Base-by-base conservation (phyloP, 2,888 invertebrate species). In the Gerosis bhagava region DNA sequence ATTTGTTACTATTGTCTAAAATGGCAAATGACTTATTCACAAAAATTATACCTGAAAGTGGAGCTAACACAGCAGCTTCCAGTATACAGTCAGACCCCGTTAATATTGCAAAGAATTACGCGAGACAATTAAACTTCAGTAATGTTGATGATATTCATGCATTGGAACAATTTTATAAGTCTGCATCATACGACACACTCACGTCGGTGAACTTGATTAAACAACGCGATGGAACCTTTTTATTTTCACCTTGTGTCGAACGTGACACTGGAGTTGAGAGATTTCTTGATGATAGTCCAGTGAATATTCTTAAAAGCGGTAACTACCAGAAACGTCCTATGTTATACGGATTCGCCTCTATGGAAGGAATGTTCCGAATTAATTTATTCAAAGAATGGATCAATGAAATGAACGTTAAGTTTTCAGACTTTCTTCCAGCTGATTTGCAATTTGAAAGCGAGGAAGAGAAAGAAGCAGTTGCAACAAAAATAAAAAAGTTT, bases 41-140 rank as follows among this genome's bases (percentile, higher is more conserved):
- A n/a, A 77, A 69, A 56, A 72, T 65, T 2, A 73, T 76, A 45
- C 59, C 68, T 10, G 75, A 72, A 12, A 79, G 79, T 32, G 80
- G 77, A 2, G 62, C 62, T 0, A 65, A 41, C 53, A 41, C 60
- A 8, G 63, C 63, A 0, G 50, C 48, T 11, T 71, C 67, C 42
- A 57, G 62, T 2, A 42, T 67, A 4, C 78, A 77, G 49, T 21
- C 53, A 2, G 62, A 78, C 39, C 74, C 80, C 1, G 12, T 75
- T 3, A 59, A 62, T 53, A 67, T 50, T 28, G 77, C 77, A 3
- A 68, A 68, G 52, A 21, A 26, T 2, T 39, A 26, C 3, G 65
- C 65, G 0, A 56, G 37, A 24, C 4, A 12, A 13, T 42, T 65
- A 0, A 65, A 65, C 19, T 64, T 68, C 19, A 49, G 42, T 2